These are phyloP conservation scores for Charina bottae DNA, from an alignment of 2,113 vertebrate genomes.

Conservation along the genomic window DNA sequence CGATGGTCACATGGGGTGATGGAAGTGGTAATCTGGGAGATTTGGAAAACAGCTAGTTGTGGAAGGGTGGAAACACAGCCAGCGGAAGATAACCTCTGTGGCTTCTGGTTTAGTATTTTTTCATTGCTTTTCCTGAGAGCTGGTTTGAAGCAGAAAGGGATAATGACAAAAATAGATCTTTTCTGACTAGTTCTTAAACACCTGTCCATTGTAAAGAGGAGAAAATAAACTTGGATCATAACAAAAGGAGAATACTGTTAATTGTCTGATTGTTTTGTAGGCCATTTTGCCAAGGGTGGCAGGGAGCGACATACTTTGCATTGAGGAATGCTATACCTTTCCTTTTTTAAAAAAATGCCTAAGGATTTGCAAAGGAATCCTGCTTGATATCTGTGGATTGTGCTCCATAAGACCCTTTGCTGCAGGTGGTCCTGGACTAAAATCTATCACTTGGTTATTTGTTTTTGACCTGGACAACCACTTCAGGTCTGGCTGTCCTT, in stretches of 20 bases:
- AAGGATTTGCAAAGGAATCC: background rate
- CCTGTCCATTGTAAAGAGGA: background rate
- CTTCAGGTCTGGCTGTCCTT: background rate
- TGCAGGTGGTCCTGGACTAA: background rate
- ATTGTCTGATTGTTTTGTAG: background rate
- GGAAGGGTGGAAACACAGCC: background rate
- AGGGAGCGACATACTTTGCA: background rate
- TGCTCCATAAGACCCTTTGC: background rate
- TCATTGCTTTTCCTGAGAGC: background rate
- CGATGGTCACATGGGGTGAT: background rate
- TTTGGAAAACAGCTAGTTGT: background rate
- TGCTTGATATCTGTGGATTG: background rate
- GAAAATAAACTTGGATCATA: constrained; percentile 1
- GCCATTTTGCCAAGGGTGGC: background rate
- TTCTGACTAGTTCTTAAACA: background rate
- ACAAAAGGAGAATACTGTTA: background rate
- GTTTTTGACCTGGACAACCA: background rate
- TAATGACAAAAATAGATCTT: background rate
- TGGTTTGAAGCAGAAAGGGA: background rate
- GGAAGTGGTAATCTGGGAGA: background rate
- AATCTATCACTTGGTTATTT: background rate
- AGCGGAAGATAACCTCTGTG: background rate
- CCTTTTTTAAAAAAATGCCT: background rate
- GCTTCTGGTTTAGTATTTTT: background rate
- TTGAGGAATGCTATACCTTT: background rate